phyloP scores from a whole-genome alignment of 1,140 invertebrate species.

The Micrasema longulum region DNA sequence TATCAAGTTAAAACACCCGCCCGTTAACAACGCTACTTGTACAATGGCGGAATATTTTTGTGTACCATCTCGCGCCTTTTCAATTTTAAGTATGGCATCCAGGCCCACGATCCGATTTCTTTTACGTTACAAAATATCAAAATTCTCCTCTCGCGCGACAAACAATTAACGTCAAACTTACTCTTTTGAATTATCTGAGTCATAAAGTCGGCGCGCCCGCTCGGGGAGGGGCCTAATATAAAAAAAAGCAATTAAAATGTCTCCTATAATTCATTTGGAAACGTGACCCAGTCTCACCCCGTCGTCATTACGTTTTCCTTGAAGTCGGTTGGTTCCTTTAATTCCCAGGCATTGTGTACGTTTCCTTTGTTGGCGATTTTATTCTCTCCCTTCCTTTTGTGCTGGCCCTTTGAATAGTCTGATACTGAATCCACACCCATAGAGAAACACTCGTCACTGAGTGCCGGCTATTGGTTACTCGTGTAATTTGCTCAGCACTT shows the following conservation, averaged over 20 bases:
- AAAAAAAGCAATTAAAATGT: constrained; percentile 27
- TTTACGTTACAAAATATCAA: not conserved
- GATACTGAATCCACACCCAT: constrained; percentile 33
- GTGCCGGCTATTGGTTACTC: constrained; percentile 47
- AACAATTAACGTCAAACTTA: constrained; percentile 24
- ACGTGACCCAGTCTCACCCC: constrained; percentile 31
- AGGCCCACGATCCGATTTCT: not conserved
- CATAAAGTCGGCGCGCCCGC: not conserved
- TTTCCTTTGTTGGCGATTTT: constrained; percentile 53
- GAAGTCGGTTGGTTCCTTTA: constrained; percentile 35
- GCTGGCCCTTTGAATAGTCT: constrained; percentile 33
- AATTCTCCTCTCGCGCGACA: constrained; percentile 11
- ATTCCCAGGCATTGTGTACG: constrained; percentile 46
- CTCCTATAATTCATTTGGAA: constrained; percentile 42
- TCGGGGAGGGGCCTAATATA: not conserved
- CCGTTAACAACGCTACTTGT: no score
- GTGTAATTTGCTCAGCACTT: constrained; percentile 8
- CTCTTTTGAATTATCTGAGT: constrained; percentile 14
- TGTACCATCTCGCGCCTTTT: not conserved
- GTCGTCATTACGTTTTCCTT: constrained; percentile 41
- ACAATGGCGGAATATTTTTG: no score
- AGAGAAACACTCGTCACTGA: constrained; percentile 50
- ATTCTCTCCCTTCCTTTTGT: constrained; percentile 50
- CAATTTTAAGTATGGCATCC: not conserved
- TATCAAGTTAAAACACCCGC: no score